Base-by-base conservation (phyloP, 2,113 vertebrate species). In the Mystacornis crossleyi region DNA sequence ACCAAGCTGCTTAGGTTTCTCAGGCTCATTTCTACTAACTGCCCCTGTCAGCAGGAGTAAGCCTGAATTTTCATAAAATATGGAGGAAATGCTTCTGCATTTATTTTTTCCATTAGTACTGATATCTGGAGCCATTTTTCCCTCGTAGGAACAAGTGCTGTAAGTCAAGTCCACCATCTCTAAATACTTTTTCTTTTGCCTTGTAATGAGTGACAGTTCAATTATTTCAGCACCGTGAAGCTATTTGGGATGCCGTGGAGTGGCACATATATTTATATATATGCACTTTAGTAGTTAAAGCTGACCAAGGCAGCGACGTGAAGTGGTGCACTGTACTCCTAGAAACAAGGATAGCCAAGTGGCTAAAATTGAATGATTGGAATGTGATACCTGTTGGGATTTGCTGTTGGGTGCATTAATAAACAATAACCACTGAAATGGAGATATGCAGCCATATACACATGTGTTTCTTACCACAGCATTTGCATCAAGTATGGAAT, bases 61-160 rank as follows among this genome's bases (percentile, higher is more conserved):
- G 16, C 87, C 80, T 51, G 54, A 43, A 36, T 94, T 94, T 93
- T 47, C 20, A 36, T 83, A 66, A 93, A 86, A 58, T 28, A 73
- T 11, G 21, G 29, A 66, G 10, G 33, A 80, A 82, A 64, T 50
- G 19, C 54, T 67, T 40, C 54, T 70, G 61, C 23, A 4, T 47
- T 54, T 58, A 54, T 55, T 89, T 85, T 51, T 87, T 71, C 40
- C 23, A 29, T 20, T 81, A 47, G 42, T 25, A 13, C 29, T 58
- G 26, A 31, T 4, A 4, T 19, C 34, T 33, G 17, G 11, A 71
- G 36, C 21, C 34, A 6, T 90, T 86, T 42, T 86, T 60, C 26
- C 8, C 14, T 40, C 19, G 9, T n/a, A 70, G 45, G 36, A 89
- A 18, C 45, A 64, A 74, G 55, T 81, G 43, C 54, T 40, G 6